These are phyloP conservation scores for Triplophysa rosa DNA, from an alignment of 2,113 vertebrate species.

Conservation along the genomic window DNA sequence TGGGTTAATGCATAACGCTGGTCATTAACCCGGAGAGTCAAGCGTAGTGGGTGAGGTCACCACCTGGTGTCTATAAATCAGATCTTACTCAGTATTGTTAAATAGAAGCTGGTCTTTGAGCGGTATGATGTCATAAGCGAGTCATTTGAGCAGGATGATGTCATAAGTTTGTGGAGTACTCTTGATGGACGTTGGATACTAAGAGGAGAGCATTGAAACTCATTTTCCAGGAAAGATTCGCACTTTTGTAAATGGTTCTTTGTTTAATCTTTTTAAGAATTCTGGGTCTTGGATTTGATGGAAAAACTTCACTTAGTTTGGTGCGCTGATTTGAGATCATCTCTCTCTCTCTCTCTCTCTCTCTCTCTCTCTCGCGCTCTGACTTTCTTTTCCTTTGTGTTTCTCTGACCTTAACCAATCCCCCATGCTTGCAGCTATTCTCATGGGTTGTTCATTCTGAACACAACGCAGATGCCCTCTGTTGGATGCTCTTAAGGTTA, in stretches of 20 bases:
- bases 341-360: not conserved
- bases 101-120: constrained; percentile 13
- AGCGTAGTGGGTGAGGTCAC: constrained; percentile 38
- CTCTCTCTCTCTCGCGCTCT: not conserved
- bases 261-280: not conserved
- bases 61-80: constrained; percentile 46
- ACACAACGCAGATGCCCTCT: not conserved
- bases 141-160: constrained; percentile 1
- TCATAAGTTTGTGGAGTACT: not conserved
- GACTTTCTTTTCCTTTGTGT: constrained; percentile 22
- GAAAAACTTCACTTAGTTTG: not conserved
- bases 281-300: not conserved
- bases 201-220: not conserved
- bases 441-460: constrained; percentile 22
- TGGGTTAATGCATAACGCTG: constrained; percentile 39
- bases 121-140: constrained; percentile 24
- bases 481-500: constrained; percentile 14
- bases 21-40: constrained; percentile 5
- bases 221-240: not conserved
- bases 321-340: not conserved
- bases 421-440: constrained; percentile 14
- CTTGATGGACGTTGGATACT: not conserved
- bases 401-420: constrained; percentile 34
- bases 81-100: constrained; percentile 13
- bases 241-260: not conserved